Evolutionary conservation across 2,113 vertebrate species (phyloP).

Genomic region (Fregetta grallaria): DNA sequence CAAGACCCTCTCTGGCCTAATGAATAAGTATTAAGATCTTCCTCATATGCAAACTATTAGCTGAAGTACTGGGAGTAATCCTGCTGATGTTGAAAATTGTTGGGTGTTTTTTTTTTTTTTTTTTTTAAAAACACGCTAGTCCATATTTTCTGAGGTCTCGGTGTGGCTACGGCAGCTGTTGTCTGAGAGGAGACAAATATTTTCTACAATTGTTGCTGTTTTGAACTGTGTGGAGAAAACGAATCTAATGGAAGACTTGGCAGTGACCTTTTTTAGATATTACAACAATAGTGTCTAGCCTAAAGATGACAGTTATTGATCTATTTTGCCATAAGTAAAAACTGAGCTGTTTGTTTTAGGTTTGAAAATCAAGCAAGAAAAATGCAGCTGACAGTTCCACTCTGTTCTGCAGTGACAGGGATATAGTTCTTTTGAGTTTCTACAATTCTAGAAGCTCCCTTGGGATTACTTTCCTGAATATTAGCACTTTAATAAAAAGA

Average conservation of each 20-base stretch:
- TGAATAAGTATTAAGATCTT: not conserved
- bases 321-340: not conserved
- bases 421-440: not conserved
- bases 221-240: not conserved
- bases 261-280: not conserved
- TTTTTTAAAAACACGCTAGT: not conserved
- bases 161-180: not conserved
- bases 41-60: not conserved
- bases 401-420: not conserved
- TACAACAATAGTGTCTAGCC: not conserved
- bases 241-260: not conserved
- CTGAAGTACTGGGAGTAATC: not conserved
- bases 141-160: not conserved
- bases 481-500: not conserved
- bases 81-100: not conserved
- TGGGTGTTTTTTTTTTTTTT: no score
- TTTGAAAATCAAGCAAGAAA: not conserved
- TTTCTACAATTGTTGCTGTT: not conserved
- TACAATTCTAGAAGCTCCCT: not conserved
- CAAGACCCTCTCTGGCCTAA: not conserved
- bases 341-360: not conserved
- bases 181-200: not conserved
- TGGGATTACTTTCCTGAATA: not conserved
- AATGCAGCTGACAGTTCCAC: not conserved
- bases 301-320: not conserved